A percentile compares a stretch with the other conserved stretches of the same genome.
Conservation (phyloP, 2,888 invertebrate species). For the Sussaba pulchella region DNA sequence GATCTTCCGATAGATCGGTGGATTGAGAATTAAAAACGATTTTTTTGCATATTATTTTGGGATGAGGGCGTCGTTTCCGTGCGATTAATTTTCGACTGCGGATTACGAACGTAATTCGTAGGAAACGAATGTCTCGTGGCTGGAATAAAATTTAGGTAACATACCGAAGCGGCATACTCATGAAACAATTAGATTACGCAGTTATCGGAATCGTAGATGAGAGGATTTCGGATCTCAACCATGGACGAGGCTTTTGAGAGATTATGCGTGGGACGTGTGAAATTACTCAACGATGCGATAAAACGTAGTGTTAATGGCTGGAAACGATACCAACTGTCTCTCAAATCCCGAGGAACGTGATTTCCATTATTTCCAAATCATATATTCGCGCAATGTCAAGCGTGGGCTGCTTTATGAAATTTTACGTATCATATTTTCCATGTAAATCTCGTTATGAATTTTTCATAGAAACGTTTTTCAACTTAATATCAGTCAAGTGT, state of each 20-base stretch:
- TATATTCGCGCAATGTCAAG: constrained; percentile 20
- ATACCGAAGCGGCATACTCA: no score
- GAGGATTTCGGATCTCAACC: no score
- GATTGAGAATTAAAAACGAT: no score
- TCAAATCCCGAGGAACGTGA: not conserved
- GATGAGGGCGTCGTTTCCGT: no score
- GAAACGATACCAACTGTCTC: not conserved
- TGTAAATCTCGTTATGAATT: not conserved
- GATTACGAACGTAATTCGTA: no score
- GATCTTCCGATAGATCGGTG: no score
- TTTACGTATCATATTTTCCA: not conserved
- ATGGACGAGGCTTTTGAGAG: not conserved
- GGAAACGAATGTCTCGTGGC: no score
- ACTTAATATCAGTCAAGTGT: not conserved
- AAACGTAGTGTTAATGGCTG: constrained; percentile 38
- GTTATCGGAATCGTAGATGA: no score
- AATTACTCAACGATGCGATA: constrained; percentile 43
- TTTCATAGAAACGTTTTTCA: not conserved
- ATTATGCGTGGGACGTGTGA: constrained; percentile 40
- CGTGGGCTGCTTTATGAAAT: not conserved
- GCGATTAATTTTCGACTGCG: no score
- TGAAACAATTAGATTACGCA: no score
- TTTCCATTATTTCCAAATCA: not conserved
- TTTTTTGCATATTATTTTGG: no score
- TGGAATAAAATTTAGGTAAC: no score